Evolutionary conservation across 2,113 vertebrate species (phyloP).

Genomic region (Ptilonorhynchus violaceus): DNA sequence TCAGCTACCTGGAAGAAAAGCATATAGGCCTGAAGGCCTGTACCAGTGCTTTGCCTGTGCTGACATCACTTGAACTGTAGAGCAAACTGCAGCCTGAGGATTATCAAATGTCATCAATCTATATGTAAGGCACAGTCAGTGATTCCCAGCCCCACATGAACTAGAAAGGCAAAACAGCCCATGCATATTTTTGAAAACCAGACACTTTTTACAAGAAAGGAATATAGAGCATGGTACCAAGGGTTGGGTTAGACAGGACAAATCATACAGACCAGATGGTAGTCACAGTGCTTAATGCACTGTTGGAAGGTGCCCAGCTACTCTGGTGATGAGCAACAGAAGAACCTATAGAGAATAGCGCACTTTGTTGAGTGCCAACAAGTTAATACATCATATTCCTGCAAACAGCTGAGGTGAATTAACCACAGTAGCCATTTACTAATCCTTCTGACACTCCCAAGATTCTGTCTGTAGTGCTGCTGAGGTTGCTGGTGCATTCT

Average conservation of each 20-base stretch:
- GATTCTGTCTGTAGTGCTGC: background rate
- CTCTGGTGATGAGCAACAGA: background rate
- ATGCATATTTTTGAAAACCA: background rate
- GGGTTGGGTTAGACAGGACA: background rate
- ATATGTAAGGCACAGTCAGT: background rate
- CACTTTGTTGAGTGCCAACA: background rate
- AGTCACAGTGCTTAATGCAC: background rate
- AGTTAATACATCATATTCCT: background rate
- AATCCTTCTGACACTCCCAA: background rate
- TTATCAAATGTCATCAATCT: background rate
- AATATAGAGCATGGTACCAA: background rate
- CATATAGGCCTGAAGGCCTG: fast-evolving
- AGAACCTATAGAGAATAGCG: background rate
- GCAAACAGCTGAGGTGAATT: background rate
- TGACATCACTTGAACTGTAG: background rate
- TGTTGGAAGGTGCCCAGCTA: background rate
- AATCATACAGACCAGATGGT: background rate
- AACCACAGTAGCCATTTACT: background rate
- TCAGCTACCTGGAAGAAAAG: background rate
- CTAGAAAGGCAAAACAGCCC: background rate
- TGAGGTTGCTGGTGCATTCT: background rate
- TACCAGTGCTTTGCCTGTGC: background rate
- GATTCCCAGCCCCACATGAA: background rate
- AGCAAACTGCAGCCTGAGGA: background rate
- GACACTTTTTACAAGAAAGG: background rate